Conservation (phyloP, 2,113 vertebrate species). For the Sphaerodactylus townsendi region DNA sequence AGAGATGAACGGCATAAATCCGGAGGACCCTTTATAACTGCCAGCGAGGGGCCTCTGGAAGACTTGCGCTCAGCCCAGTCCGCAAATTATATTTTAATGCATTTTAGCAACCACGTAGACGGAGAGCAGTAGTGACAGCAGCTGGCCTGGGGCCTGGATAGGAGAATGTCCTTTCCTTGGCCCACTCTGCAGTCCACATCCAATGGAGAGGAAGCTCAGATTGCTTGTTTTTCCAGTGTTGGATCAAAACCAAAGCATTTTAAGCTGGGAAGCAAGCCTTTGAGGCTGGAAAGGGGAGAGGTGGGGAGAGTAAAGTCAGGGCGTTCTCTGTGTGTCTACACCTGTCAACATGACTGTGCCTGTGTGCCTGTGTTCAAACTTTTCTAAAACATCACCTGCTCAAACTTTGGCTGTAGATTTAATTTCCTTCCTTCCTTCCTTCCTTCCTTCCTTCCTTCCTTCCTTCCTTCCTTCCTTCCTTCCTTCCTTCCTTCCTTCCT, state of each 20-base stretch:
- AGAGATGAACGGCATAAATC: neutral
- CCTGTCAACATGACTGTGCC: too few species aligned
- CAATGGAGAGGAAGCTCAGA: neutral
- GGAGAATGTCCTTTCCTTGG: neutral
- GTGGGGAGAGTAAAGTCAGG: neutral
- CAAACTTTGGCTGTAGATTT: neutral
- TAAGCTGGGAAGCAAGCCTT: neutral
- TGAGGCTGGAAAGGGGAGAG: neutral
- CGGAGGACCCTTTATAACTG: neutral
- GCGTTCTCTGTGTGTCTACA: neutral
- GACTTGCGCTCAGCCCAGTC: too few species aligned
- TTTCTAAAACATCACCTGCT: neutral
- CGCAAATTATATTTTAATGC: neutral
- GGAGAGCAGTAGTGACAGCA: neutral
- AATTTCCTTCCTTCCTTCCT: neutral
- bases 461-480: neutral
- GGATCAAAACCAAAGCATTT: neutral
- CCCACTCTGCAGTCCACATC: neutral
- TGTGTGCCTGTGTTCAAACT: neutral
- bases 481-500: too few species aligned
- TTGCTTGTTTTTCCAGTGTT: neutral
- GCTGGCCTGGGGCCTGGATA: neutral
- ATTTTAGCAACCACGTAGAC: neutral
- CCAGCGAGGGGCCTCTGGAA: neutral
- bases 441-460: neutral